These are phyloP conservation scores for Conopomorpha cramerella DNA, from an alignment of 1,140 invertebrate genomes.

Conservation along the genomic window DNA sequence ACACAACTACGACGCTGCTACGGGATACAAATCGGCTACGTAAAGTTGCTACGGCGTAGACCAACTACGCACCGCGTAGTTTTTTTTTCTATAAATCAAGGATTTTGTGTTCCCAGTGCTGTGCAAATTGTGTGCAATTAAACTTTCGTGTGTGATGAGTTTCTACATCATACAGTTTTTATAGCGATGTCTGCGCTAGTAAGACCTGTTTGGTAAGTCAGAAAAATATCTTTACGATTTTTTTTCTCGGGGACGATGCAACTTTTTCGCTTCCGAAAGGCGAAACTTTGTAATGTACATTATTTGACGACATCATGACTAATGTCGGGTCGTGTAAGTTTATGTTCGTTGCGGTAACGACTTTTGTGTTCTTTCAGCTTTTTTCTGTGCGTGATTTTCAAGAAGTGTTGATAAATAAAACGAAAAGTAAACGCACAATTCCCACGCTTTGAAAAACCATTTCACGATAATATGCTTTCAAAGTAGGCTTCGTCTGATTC, in stretches of 20 bases:
- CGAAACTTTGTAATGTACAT: no score
- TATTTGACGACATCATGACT: no score
- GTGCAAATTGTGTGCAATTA: no score
- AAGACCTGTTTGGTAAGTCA: conserved; percentile 59
- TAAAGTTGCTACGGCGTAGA: conserved; percentile 35
- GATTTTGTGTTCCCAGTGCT: no score
- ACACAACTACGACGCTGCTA: conserved; percentile 23
- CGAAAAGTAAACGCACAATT: conserved; percentile 51
- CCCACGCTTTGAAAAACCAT: conserved; percentile 59
- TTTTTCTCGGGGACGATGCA: no score
- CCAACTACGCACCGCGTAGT: conserved; percentile 24
- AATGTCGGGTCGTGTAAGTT: no score
- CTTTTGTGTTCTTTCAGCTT: background rate
- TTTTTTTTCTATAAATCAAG: no score
- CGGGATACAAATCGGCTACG: no score
- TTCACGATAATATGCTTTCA: conserved; percentile 60
- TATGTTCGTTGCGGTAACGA: background rate
- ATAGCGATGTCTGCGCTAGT: conserved; percentile 59
- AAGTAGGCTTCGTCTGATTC: no score
- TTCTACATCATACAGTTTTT: no score
- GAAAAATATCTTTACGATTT: conserved; percentile 7
- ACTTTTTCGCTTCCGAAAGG: no score
- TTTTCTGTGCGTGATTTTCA: conserved; percentile 7
- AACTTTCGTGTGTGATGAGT: conserved; percentile 48
- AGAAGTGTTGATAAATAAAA: conserved; percentile 32